Percentiles rank a stretch among this genome's conserved stretches.
These are phyloP conservation scores for Calephelis nemesis DNA, from an alignment of 1,140 invertebrate species.

Conservation along the genomic window DNA sequence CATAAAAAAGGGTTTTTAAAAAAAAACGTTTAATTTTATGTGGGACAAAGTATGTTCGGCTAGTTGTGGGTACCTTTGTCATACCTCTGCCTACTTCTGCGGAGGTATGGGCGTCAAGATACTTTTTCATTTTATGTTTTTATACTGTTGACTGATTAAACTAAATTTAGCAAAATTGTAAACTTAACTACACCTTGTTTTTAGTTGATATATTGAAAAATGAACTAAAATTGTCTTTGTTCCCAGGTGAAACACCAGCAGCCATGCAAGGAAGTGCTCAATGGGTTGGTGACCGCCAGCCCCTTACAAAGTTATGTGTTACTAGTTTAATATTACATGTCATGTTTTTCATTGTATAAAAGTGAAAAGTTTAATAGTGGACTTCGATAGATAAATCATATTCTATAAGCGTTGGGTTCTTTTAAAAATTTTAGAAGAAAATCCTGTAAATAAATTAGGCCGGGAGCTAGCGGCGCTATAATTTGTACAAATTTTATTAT, in stretches of 20 bases:
- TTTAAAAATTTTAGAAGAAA: conserved; percentile 26
- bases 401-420: conserved; percentile 20
- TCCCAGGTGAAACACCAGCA: conserved; percentile 66
- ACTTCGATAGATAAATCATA: conserved; percentile 6
- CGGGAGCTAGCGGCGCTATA: conserved; percentile 6
- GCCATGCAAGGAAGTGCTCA: conserved; percentile 70
- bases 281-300: conserved; percentile 47
- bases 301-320: conserved; percentile 43
- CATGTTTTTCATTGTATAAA: conserved; percentile 35
- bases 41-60: too few species aligned
- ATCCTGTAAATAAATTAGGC: conserved; percentile 30
- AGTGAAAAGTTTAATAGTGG: conserved; percentile 22
- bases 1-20: too few species aligned
- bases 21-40: too few species aligned
- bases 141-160: too few species aligned
- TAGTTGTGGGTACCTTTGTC: too few species aligned
- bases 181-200: neutral
- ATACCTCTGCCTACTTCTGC: too few species aligned
- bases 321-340: conserved; percentile 40
- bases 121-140: too few species aligned
- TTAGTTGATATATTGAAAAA: neutral
- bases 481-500: neutral
- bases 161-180: too few species aligned
- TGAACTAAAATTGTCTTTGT: conserved; percentile 22
- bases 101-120: too few species aligned